Conservation (phyloP, 2,113 vertebrate genomes). For the Salvelinus sp. region DNA sequence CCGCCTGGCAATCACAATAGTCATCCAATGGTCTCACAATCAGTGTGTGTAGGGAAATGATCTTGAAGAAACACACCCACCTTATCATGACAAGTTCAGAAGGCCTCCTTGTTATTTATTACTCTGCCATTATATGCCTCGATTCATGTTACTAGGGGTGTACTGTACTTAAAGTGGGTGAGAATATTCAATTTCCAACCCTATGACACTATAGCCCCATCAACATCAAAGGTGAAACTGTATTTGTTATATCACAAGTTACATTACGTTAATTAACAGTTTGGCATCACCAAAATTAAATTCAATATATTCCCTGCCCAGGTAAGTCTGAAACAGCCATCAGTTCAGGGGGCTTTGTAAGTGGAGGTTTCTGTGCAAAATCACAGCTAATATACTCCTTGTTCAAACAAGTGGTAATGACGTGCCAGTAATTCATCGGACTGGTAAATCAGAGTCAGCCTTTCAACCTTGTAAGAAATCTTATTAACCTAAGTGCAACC, state of each 20-base stretch:
- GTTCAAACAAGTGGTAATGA: constrained; percentile 40
- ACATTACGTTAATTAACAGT: neutral
- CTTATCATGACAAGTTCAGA: constrained; percentile 26
- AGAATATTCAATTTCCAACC: constrained; percentile 5
- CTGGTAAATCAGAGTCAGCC: constrained; percentile 27
- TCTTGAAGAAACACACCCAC: constrained; percentile 24
- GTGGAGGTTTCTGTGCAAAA: constrained; percentile 22
- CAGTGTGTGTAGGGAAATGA: constrained; percentile 32
- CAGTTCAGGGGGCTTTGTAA: neutral
- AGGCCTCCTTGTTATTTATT: constrained; percentile 25
- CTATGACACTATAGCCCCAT: constrained; percentile 25
- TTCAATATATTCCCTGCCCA: constrained; percentile 14
- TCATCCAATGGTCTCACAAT: constrained; percentile 8
- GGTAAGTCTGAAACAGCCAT: constrained; percentile 19
- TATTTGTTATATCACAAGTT: neutral
- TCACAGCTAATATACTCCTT: constrained; percentile 37
- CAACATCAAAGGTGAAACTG: constrained; percentile 31
- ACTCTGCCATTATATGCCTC: neutral
- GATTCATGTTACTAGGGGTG: constrained; percentile 18
- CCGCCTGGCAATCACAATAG: constrained; percentile 19
- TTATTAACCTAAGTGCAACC: constrained; percentile 51
- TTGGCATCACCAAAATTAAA: constrained; percentile 1
- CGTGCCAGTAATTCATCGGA: constrained; percentile 20
- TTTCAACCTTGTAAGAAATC: constrained; percentile 49
- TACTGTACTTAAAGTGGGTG: constrained; percentile 12